Conservation (phyloP, 30 jellyfish, hydroid and myxozoan genomes). For the Hydractinia echinata region DNA sequence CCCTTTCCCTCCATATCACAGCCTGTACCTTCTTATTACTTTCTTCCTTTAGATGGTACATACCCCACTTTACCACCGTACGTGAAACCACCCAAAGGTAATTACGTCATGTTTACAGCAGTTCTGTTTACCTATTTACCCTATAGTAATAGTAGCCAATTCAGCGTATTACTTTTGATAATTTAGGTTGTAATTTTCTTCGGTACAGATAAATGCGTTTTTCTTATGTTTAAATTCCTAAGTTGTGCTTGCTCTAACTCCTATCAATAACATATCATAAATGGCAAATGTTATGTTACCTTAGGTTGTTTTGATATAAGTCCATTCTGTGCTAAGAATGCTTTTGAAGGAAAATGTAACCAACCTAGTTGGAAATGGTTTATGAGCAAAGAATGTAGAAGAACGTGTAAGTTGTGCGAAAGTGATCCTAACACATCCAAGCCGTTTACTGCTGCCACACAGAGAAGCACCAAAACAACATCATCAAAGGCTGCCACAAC, state of each 20-base stretch:
- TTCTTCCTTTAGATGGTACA: background rate
- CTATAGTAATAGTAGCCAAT: no score
- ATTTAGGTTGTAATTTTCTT: no score
- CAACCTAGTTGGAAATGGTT: background rate
- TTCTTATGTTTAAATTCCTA: no score
- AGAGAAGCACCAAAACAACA: background rate
- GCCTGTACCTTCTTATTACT: background rate
- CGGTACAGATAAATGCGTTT: no score
- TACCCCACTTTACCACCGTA: constrained; percentile 12
- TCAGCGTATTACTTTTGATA: no score
- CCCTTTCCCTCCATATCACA: no score
- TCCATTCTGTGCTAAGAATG: constrained; percentile 14
- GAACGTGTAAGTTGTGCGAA: constrained; percentile 10
- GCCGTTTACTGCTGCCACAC: background rate
- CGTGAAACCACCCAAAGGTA: constrained; percentile 11
- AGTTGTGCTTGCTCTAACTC: no score
- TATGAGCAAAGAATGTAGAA: constrained; percentile 8
- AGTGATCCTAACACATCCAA: background rate
- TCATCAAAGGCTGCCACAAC: background rate
- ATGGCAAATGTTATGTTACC: no score
- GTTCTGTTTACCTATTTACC: no score
- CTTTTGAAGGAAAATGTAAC: constrained; percentile 12
- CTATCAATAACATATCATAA: no score
- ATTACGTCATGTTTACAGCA: background rate
- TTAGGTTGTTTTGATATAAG: constrained; percentile 12